Evolutionary conservation across 1,140 invertebrate species (phyloP).

Genomic region (Amyelois transitella): DNA sequence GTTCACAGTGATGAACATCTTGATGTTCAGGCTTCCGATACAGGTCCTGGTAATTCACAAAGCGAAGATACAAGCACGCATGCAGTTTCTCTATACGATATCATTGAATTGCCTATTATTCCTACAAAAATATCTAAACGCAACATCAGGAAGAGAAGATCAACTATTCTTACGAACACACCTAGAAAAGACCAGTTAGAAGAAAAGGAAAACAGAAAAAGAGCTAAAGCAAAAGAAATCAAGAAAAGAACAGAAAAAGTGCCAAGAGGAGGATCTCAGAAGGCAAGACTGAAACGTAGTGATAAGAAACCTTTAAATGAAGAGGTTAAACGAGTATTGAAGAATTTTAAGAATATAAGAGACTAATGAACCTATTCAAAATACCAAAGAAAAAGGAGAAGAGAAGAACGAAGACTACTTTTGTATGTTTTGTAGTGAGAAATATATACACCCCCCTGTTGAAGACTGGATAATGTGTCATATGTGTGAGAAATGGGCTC

Average conservation of each 20-base stretch:
- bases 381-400: constrained; percentile 10
- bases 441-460: neutral
- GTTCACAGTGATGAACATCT: constrained; percentile 6
- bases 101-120: constrained; percentile 9
- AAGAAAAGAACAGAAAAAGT: constrained; percentile 7
- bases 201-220: constrained; percentile 11
- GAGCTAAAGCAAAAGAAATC: constrained; percentile 8
- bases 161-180: constrained; percentile 10
- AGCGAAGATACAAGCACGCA: constrained; percentile 12
- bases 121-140: constrained; percentile 10
- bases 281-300: constrained; percentile 2
- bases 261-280: neutral
- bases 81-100: constrained; percentile 15
- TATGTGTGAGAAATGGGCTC: constrained; percentile 9
- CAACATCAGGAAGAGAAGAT: constrained; percentile 11
- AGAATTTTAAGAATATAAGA: constrained; percentile 9
- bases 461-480: constrained; percentile 10
- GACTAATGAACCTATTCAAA: constrained; percentile 7
- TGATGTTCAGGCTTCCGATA: constrained; percentile 11
- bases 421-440: constrained; percentile 9
- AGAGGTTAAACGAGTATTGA: constrained; percentile 5
- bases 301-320: neutral
- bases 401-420: neutral
- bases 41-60: constrained; percentile 12
- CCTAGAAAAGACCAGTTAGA: constrained; percentile 4